phyloP scores from a whole-genome alignment of 2,888 invertebrate species.

The Callyntrura guangdongensis region DNA sequence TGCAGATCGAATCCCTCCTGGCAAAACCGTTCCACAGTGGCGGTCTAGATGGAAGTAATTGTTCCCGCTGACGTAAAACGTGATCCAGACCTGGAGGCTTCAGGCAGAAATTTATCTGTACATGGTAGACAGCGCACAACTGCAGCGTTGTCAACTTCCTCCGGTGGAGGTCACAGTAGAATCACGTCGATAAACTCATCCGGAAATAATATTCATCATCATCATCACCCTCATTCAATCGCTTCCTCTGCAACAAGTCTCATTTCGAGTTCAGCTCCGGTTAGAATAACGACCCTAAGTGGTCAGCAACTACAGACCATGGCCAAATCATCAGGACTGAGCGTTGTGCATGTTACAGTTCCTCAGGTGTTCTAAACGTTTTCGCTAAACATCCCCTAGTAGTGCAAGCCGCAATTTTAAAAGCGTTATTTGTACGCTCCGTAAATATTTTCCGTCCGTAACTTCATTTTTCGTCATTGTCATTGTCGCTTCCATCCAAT shows the following conservation, averaged over 20 bases:
- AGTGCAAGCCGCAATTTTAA: background rate
- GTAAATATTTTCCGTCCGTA: too few species aligned
- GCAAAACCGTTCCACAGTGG: slow-evolving; percentile 78
- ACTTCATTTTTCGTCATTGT: too few species aligned
- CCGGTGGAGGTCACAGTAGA: slow-evolving; percentile 66
- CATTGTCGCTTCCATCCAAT: too few species aligned
- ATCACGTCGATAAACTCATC: slow-evolving; percentile 54
- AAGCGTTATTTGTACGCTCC: background rate
- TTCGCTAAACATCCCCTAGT: slow-evolving; percentile 17
- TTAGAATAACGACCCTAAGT: slow-evolving; percentile 83
- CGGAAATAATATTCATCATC: slow-evolving; percentile 66
- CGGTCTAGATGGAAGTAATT: slow-evolving; percentile 84
- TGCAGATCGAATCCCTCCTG: slow-evolving; percentile 74
- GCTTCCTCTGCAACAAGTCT: slow-evolving; percentile 72
- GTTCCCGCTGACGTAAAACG: slow-evolving; percentile 82
- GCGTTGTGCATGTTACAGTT: slow-evolving; percentile 95
- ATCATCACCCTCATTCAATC: slow-evolving; percentile 50
- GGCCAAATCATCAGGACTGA: slow-evolving; percentile 88
- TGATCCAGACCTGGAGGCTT: slow-evolving; percentile 81
- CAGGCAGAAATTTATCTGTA: slow-evolving; percentile 69
- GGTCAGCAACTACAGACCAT: slow-evolving; percentile 84
- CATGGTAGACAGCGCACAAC: slow-evolving; percentile 65
- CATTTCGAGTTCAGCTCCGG: slow-evolving; percentile 79
- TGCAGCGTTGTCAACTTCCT: slow-evolving; percentile 65
- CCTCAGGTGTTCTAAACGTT: slow-evolving; percentile 86